phyloP scores from a whole-genome alignment of 1,140 invertebrate genomes.

The Drosophila pseudoobscura region DNA sequence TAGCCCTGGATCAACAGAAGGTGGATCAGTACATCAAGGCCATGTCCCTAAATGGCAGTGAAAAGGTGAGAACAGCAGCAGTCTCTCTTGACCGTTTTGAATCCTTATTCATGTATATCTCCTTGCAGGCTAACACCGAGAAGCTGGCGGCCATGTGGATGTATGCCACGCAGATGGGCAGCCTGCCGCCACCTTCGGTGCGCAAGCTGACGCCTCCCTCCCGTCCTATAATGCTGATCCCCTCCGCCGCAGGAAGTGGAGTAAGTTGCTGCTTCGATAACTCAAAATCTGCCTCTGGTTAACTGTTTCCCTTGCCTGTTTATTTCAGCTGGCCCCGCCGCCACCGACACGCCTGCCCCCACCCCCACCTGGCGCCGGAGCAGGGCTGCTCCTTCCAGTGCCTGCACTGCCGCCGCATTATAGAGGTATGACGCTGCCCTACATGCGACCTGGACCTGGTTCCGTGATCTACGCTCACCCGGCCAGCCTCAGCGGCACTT shows the following conservation, averaged over 20 bases:
- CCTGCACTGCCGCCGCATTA: constrained; percentile 58
- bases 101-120: too few relatives aligned
- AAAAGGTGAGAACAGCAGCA: constrained; percentile 54
- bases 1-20: constrained; percentile 70
- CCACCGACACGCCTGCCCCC: constrained; percentile 61
- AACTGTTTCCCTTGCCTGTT: neutral
- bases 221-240: constrained; percentile 75
- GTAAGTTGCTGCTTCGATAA: constrained; percentile 26
- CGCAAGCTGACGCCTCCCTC: constrained; percentile 60
- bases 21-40: constrained; percentile 79
- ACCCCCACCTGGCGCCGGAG: constrained; percentile 41
- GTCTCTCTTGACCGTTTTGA: neutral
- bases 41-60: constrained; percentile 69
- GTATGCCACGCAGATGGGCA: constrained; percentile 73
- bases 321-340: constrained; percentile 44
- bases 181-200: constrained; percentile 47
- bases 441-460: constrained; percentile 62
- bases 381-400: constrained; percentile 46
- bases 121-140: constrained; percentile 57
- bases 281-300: neutral
- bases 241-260: constrained; percentile 56
- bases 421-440: constrained; percentile 68
- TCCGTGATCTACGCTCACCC: constrained; percentile 66
- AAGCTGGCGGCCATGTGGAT: constrained; percentile 80
- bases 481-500: constrained; percentile 58